phyloP scores from a whole-genome alignment of 2,797 vertebrate genomes.

The Pseudochromis fuscus region DNA sequence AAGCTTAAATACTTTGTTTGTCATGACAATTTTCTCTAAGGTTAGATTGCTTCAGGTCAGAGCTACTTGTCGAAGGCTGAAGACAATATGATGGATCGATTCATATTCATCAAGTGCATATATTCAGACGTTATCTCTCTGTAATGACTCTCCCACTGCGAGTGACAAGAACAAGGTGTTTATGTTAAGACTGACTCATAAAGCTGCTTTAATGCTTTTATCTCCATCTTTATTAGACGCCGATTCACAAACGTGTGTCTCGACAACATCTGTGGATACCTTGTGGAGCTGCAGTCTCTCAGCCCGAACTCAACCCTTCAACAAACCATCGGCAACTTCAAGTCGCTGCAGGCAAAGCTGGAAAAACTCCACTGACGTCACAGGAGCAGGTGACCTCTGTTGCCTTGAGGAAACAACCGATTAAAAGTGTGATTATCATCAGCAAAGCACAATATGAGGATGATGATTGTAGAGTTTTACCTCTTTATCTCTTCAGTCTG shows the following conservation, averaged over 20 bases:
- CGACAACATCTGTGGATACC: conserved; percentile 95
- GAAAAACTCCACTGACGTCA: conserved; percentile 90
- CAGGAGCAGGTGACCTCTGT: conserved; percentile 35
- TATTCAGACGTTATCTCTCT: neutral
- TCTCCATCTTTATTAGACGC: conserved; percentile 81
- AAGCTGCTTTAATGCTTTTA: neutral
- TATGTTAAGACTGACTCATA: too few species aligned
- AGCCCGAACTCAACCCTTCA: conserved; percentile 90
- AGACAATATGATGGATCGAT: neutral
- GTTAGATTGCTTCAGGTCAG: neutral
- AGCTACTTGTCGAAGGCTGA: neutral
- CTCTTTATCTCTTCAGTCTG: conserved; percentile 18
- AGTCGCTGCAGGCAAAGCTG: conserved; percentile 95
- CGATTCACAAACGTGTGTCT: conserved; percentile 94
- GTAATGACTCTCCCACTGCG: neutral
- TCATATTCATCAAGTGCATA: neutral
- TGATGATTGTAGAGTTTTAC: conserved; percentile 2
- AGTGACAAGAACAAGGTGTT: neutral
- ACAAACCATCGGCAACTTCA: conserved; percentile 92
- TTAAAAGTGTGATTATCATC: conserved; percentile 12
- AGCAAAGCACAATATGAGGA: neutral
- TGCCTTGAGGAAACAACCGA: conserved; percentile 46
- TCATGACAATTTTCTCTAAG: neutral
- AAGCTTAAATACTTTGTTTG: neutral
- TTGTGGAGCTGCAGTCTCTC: conserved; percentile 97